Evolutionary conservation across 1,140 invertebrate genomes (phyloP).

Genomic region (Zaprionus kolodkinae): DNA sequence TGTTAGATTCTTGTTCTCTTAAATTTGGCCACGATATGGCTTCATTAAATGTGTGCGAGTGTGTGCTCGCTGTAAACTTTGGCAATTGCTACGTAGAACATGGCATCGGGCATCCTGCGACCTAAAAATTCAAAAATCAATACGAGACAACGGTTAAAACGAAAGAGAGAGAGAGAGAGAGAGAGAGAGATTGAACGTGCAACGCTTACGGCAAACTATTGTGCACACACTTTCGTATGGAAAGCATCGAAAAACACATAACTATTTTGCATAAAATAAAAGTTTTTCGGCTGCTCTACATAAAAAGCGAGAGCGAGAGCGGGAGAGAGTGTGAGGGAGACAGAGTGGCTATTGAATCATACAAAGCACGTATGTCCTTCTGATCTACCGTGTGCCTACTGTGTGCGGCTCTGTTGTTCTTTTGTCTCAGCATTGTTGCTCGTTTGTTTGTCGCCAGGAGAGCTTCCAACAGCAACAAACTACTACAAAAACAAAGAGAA

Average conservation of each 20-base stretch:
- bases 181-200: slow-evolving; percentile 3
- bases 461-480: background rate
- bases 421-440: slow-evolving; percentile 66
- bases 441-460: slow-evolving; percentile 65
- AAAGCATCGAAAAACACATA: slow-evolving; percentile 59
- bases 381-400: slow-evolving; percentile 21
- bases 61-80: slow-evolving; percentile 25
- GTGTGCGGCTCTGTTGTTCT: slow-evolving; percentile 37
- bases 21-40: slow-evolving; percentile 56
- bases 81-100: slow-evolving; percentile 10
- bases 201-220: slow-evolving; percentile 49
- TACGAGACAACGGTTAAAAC: slow-evolving; percentile 43
- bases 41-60: slow-evolving; percentile 55
- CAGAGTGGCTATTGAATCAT: slow-evolving; percentile 43
- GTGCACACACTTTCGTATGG: slow-evolving; percentile 46
- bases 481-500: slow-evolving; percentile 9
- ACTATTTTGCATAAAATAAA: slow-evolving; percentile 81
- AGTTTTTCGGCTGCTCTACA: slow-evolving; percentile 40
- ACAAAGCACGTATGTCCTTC: slow-evolving; percentile 65
- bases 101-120: slow-evolving; percentile 35
- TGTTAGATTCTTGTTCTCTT: slow-evolving; percentile 39
- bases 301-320: background rate
- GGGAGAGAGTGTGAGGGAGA: slow-evolving; percentile 1
- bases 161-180: too few relatives aligned
- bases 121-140: slow-evolving; percentile 77